Evolutionary conservation across 2,797 vertebrate genomes (phyloP).

Genomic region (Pteropus rufus): DNA sequence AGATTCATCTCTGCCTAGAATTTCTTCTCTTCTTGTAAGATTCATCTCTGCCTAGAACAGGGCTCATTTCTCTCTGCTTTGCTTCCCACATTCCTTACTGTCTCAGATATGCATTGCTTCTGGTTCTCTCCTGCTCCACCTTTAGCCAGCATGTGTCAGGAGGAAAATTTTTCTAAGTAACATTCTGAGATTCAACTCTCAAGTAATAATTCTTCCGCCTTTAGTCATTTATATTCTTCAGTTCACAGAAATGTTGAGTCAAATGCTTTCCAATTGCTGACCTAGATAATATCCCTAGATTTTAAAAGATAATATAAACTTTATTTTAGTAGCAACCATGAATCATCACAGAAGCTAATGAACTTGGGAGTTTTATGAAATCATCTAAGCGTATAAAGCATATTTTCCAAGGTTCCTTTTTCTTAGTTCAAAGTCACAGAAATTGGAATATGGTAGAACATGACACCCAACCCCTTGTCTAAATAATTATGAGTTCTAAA

Average conservation of each 20-base stretch:
- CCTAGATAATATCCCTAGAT: constrained; percentile 31
- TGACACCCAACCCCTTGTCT: neutral
- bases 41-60: neutral
- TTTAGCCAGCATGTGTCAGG: neutral
- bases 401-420: neutral
- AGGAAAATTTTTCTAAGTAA: neutral
- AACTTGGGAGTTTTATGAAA: constrained; percentile 14
- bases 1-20: neutral
- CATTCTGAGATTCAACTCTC: neutral
- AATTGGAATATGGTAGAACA: neutral
- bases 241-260: neutral
- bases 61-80: neutral
- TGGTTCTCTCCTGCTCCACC: too few species aligned
- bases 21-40: neutral
- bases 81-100: neutral
- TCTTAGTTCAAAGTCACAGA: constrained; percentile 16
- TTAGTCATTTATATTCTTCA: neutral
- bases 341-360: constrained; percentile 14
- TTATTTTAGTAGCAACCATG: constrained; percentile 10
- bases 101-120: rapidly evolving
- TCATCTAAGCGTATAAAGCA: neutral
- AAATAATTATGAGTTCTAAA: neutral
- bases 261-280: neutral
- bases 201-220: neutral
- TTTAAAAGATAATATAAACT: constrained; percentile 5